Conservation (phyloP, 2,113 vertebrate species). For the Apteryx owenii region DNA sequence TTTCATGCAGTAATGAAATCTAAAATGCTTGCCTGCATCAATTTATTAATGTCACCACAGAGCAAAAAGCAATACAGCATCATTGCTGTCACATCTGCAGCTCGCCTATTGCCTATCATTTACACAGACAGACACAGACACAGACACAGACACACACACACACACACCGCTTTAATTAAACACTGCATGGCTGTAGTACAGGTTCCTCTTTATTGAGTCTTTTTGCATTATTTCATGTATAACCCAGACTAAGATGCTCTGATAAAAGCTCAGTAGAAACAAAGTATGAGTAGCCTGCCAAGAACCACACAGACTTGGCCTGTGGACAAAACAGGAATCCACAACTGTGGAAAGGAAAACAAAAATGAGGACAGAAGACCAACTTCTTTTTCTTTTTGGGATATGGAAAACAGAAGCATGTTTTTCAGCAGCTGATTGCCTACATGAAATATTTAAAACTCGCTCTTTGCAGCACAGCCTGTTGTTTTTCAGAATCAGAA, state of each 20-base stretch:
- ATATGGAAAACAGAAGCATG: constrained; percentile 35
- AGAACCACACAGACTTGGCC: constrained; percentile 64
- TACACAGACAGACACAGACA: background rate
- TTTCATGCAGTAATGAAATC: constrained; percentile 7
- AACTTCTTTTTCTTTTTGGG: constrained; percentile 15
- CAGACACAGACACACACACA: background rate
- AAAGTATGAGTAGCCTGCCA: constrained; percentile 36
- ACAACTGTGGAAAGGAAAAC: constrained; percentile 54
- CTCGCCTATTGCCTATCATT: background rate
- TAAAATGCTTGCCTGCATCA: constrained; percentile 35
- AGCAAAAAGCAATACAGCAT: constrained; percentile 19
- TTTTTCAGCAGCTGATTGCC: constrained; percentile 43
- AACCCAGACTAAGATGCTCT: constrained; percentile 26
- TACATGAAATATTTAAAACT: background rate
- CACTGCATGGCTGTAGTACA: background rate
- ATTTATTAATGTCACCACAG: constrained; percentile 16
- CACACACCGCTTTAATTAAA: background rate
- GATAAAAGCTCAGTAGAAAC: constrained; percentile 55
- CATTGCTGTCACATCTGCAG: background rate
- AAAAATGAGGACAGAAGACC: constrained; percentile 33
- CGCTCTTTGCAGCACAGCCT: background rate
- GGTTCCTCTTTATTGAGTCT: background rate
- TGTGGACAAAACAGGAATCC: constrained; percentile 50
- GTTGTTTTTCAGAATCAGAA: background rate
- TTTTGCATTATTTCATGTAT: constrained; percentile 34